A percentile compares a stretch with the other conserved stretches of the same genome.
Evolutionary conservation across 2,797 vertebrate species (phyloP).

Genomic region (Cossypha polioptera): DNA sequence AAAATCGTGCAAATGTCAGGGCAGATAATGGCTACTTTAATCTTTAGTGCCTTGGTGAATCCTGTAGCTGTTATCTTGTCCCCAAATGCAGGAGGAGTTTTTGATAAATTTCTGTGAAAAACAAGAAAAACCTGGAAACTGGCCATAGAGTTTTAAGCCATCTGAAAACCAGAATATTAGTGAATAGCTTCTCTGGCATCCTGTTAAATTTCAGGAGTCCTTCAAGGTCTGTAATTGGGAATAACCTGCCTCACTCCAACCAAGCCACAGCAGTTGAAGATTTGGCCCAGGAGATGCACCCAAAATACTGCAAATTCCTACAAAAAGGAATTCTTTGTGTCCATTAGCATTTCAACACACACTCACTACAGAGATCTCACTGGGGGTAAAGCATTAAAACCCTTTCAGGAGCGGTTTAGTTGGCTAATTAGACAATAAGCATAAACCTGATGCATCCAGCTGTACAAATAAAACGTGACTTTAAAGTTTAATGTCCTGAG

Average conservation of each 20-base stretch:
- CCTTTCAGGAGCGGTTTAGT: constrained; percentile 46
- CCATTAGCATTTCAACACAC: constrained; percentile 61
- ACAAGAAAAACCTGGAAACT: not conserved
- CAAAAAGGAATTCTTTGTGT: constrained; percentile 36
- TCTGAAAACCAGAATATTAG: not conserved
- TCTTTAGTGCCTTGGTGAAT: not conserved
- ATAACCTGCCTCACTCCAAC: not conserved
- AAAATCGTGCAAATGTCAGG: not conserved
- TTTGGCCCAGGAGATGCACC: not conserved
- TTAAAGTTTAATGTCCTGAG: constrained; percentile 36
- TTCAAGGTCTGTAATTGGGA: not conserved
- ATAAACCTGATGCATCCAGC: constrained; percentile 55
- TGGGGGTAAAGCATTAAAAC: constrained; percentile 53
- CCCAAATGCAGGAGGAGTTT: not conserved
- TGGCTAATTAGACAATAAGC: constrained; percentile 62
- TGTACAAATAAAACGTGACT: constrained; percentile 71
- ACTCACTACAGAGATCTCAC: constrained; percentile 46
- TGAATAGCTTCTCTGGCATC: not conserved
- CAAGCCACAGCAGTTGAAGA: not conserved
- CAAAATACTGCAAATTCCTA: constrained; percentile 46
- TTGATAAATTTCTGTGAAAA: not conserved
- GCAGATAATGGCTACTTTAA: not conserved
- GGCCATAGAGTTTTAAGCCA: not conserved
- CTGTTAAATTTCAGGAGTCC: not conserved
- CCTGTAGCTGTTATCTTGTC: not conserved